phyloP scores from a whole-genome alignment of 2,113 vertebrate genomes.

The Epinephelus cyanopodus region DNA sequence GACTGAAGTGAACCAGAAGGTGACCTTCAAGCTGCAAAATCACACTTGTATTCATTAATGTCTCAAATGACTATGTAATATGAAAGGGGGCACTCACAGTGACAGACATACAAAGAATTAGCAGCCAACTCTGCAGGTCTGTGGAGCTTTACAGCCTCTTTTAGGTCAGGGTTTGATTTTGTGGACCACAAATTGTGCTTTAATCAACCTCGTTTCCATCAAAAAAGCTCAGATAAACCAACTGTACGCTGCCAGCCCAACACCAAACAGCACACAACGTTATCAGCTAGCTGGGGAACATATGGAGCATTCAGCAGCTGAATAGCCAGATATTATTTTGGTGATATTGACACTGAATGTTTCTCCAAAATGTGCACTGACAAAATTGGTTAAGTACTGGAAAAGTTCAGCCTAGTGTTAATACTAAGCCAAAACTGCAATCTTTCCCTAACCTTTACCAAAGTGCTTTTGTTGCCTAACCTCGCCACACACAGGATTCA shows the following conservation, averaged over 20 bases:
- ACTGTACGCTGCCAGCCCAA: background rate
- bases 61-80: background rate
- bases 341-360: background rate
- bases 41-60: background rate
- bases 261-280: background rate
- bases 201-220: background rate
- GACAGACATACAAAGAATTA: background rate
- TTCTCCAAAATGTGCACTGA: background rate
- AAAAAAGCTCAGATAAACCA: background rate
- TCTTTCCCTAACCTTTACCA: background rate
- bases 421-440: background rate
- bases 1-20: background rate
- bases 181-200: background rate
- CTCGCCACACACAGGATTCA: no score
- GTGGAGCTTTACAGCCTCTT: background rate
- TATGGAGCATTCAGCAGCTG: background rate
- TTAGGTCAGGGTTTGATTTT: background rate
- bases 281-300: background rate
- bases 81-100: background rate
- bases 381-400: background rate
- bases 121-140: background rate
- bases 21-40: background rate
- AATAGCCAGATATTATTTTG: background rate
- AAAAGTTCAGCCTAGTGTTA: background rate
- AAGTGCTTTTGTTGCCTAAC: background rate